These are phyloP conservation scores for Eristalis pertinax DNA, from an alignment of 2,888 invertebrate genomes.

Conservation along the genomic window DNA sequence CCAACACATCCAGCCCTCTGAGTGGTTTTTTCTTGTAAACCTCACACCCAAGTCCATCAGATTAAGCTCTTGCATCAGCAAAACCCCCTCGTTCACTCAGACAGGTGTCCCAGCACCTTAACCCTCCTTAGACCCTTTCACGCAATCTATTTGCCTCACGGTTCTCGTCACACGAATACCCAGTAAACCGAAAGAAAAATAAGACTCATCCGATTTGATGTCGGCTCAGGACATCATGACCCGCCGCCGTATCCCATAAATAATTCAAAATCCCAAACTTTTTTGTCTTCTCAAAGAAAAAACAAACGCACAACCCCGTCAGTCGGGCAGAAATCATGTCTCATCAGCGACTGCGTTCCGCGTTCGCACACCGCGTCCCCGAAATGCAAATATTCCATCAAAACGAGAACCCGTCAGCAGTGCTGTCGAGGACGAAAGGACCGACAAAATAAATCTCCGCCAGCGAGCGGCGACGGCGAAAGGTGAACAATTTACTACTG, in stretches of 20 bases:
- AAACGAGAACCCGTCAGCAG: neutral
- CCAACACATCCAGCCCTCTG: too few relatives aligned
- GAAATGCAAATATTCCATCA: slow-evolving; percentile 48
- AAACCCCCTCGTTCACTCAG: too few relatives aligned
- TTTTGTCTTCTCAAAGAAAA: neutral
- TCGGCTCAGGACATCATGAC: neutral
- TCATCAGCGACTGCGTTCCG: slow-evolving; percentile 6
- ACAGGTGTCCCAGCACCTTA: too few relatives aligned
- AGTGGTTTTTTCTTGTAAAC: too few relatives aligned
- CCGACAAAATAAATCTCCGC: slow-evolving; percentile 9
- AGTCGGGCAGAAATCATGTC: slow-evolving; percentile 33
- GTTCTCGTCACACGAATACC: neutral
- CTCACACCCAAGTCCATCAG: too few relatives aligned
- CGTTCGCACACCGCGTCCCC: neutral
- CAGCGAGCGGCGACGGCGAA: slow-evolving; percentile 1
- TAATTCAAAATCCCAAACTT: slow-evolving; percentile 3
- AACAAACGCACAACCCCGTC: neutral
- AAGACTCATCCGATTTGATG: slow-evolving; percentile 5
- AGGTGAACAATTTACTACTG: slow-evolving; percentile 50
- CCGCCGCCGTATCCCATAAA: slow-evolving; percentile 14
- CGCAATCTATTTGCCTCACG: neutral
- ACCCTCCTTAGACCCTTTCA: neutral
- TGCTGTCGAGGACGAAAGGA: neutral
- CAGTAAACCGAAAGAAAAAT: neutral
- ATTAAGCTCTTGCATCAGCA: too few relatives aligned